Conservation (phyloP, 1,140 invertebrate genomes). For the Drosophila fuyamai region DNA sequence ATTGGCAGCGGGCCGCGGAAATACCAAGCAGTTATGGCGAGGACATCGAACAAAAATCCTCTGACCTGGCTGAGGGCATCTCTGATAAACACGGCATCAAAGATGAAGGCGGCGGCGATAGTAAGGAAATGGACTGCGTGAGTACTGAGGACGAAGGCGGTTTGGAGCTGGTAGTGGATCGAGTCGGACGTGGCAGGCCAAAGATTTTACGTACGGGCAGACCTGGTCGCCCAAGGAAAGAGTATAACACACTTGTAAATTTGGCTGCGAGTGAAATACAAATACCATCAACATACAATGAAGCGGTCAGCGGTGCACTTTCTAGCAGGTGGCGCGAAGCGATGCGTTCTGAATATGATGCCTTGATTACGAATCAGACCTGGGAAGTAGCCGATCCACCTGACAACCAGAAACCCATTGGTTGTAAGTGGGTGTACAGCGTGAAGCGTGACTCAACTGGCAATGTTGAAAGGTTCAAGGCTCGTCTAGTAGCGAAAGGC, state of each 20-base stretch:
- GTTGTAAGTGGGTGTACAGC: too few species aligned
- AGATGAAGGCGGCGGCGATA: not conserved
- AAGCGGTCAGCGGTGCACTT: not conserved
- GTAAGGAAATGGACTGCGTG: not conserved
- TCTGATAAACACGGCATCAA: not conserved
- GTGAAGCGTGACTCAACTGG: too few species aligned
- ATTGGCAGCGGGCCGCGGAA: not conserved
- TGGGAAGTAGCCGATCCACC: not conserved
- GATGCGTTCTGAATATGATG: conserved; percentile 1
- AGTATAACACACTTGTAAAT: not conserved
- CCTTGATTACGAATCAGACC: not conserved
- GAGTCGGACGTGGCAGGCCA: not conserved
- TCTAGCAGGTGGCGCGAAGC: not conserved
- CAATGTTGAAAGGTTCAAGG: not conserved
- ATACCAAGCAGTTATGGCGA: too few species aligned
- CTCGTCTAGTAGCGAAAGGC: not conserved
- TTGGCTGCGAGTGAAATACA: not conserved
- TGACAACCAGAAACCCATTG: too few species aligned
- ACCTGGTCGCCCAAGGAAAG: not conserved
- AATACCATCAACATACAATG: not conserved
- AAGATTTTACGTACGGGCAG: not conserved
- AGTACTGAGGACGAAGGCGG: not conserved
- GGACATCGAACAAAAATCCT: not conserved
- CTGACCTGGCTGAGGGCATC: not conserved
- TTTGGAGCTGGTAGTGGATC: too few species aligned